Conservation (phyloP, 1,140 invertebrate genomes). For the Tetraneura akinire region DNA sequence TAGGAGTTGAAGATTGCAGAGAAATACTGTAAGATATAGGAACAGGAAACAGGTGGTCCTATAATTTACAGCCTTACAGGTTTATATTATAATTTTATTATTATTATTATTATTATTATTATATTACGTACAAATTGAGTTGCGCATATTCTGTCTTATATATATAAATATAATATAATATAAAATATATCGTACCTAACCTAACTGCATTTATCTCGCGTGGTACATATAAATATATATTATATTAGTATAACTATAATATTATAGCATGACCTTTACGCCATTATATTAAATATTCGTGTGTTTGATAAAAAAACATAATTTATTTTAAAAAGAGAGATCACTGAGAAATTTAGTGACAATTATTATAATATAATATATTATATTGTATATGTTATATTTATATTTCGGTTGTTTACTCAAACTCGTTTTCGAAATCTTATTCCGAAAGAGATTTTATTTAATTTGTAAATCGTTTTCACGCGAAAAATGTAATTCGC, state of each 20-base stretch:
- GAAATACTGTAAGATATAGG: no score
- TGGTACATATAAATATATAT: no score
- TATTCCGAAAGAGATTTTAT: constrained; percentile 4
- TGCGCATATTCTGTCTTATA: not conserved
- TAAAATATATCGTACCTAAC: no score
- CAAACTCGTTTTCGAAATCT: constrained; percentile 36
- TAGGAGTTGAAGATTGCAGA: no score
- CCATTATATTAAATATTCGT: no score
- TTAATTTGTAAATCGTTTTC: constrained; percentile 24
- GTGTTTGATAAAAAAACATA: constrained; percentile 5
- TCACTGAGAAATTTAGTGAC: constrained; percentile 1
- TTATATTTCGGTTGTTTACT: not conserved
- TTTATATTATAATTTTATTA: no score
- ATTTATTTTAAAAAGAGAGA: constrained; percentile 23
- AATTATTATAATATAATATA: no score
- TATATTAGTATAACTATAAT: no score
- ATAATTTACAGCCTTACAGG: no score
- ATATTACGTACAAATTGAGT: constrained; percentile 24
- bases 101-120: not conserved
- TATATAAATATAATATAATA: no score
- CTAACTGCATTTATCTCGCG: not conserved
- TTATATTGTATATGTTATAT: no score
- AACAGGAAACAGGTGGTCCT: no score
- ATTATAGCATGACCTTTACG: constrained; percentile 11
- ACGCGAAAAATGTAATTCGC: not conserved